These are phyloP conservation scores for Choristoneura fumiferana DNA, from an alignment of 1,140 invertebrate genomes.

Conservation along the genomic window DNA sequence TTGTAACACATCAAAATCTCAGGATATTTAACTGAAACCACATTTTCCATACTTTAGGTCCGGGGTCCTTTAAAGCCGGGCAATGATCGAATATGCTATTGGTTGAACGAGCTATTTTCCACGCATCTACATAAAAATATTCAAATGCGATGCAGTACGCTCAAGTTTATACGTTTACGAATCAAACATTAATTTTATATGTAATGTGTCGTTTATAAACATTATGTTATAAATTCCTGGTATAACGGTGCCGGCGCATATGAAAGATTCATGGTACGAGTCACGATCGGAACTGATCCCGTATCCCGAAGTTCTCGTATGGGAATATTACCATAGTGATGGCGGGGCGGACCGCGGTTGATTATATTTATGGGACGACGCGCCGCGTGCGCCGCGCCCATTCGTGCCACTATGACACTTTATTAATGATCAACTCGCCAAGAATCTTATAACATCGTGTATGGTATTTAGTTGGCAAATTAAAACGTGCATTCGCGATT, in stretches of 20 bases:
- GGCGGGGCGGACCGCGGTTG: conserved; percentile 40
- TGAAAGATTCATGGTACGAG: conserved; percentile 12
- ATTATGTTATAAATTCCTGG: background rate
- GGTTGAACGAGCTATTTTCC: no score
- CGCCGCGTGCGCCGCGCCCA: conserved; percentile 47
- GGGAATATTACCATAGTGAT: conserved; percentile 40
- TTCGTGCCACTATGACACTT: conserved; percentile 52
- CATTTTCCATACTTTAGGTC: no score
- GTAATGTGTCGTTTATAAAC: conserved; percentile 5
- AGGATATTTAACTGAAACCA: no score
- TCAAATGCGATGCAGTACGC: no score
- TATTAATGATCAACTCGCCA: conserved; percentile 55
- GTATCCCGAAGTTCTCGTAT: conserved; percentile 35
- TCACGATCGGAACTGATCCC: conserved; percentile 23
- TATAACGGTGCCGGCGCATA: conserved; percentile 3
- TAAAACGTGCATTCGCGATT: background rate
- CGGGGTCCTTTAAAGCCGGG: no score
- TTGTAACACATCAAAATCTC: no score
- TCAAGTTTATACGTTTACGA: background rate
- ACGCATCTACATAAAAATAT: no score
- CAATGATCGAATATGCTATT: no score
- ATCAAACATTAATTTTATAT: background rate
- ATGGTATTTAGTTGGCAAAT: background rate
- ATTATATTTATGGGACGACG: conserved; percentile 56
- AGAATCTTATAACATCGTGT: conserved; percentile 29